Percentiles rank a stretch among this genome's conserved stretches.
Evolutionary conservation across 2,888 invertebrate genomes (phyloP).

Genomic region (Phortica okadai): DNA sequence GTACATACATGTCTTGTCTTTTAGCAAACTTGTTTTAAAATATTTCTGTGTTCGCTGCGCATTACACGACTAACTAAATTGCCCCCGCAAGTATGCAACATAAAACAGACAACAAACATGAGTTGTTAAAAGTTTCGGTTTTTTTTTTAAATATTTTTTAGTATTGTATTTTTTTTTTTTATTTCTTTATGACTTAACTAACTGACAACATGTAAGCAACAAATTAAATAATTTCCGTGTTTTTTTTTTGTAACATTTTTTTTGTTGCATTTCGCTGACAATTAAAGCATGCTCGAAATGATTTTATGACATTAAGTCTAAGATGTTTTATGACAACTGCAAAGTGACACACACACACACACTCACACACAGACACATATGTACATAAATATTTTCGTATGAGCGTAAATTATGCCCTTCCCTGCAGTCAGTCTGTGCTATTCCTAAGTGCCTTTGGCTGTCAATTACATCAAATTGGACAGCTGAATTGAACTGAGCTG

Average conservation of each 20-base stretch:
- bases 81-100: too few species aligned
- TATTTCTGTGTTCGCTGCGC: neutral
- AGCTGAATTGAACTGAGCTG: conserved; percentile 55
- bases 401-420: neutral
- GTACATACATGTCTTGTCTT: neutral
- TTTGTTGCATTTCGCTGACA: conserved; percentile 59
- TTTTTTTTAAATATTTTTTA: neutral
- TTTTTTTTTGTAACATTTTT: conserved; percentile 20
- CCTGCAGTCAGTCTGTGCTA: neutral
- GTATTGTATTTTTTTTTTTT: neutral
- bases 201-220: neutral
- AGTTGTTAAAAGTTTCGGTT: neutral
- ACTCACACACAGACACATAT: neutral
- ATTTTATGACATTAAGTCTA: conserved; percentile 59
- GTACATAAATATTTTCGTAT: neutral
- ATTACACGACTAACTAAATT: neutral
- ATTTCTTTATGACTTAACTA: too few species aligned
- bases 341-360: conserved; percentile 42
- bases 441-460: conserved; percentile 50
- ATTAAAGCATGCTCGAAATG: conserved; percentile 59
- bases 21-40: neutral
- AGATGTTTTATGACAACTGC: too few species aligned
- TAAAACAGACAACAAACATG: too few species aligned
- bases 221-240: conserved; percentile 13
- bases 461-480: conserved; percentile 66